Conservation (phyloP, 2,797 vertebrate genomes). For the Typhlichthys subterraneus region DNA sequence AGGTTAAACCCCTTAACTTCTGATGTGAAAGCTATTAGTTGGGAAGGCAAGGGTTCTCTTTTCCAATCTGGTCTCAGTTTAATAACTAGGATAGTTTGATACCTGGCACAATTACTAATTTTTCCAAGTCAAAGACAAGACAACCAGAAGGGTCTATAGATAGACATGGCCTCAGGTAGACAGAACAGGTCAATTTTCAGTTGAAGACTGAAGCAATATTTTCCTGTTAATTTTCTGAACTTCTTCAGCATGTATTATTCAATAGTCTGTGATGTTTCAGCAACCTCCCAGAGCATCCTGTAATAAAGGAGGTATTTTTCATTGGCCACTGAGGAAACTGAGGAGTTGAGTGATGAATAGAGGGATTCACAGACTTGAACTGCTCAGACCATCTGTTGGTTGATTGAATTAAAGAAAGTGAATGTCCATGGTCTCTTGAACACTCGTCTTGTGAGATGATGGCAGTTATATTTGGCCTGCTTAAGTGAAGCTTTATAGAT, state of each 20-base stretch:
- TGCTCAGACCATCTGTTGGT: slow-evolving; percentile 24
- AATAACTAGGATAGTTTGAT: slow-evolving; percentile 42
- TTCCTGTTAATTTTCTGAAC: slow-evolving; percentile 57
- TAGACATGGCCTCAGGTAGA: slow-evolving; percentile 48
- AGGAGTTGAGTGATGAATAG: slow-evolving; percentile 43
- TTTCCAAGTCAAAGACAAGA: slow-evolving; percentile 22
- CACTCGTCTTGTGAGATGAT: slow-evolving; percentile 16
- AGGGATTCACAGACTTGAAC: slow-evolving; percentile 40
- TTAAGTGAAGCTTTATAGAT: slow-evolving; percentile 20
- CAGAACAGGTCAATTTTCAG: slow-evolving; percentile 68
- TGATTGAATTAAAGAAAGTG: slow-evolving; percentile 48
- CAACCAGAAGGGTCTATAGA: slow-evolving; percentile 27
- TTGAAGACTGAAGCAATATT: slow-evolving; percentile 67
- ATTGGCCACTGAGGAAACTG: slow-evolving; percentile 17
- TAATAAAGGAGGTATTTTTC: slow-evolving; percentile 57
- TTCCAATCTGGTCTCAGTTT: slow-evolving; percentile 43
- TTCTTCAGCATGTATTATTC: slow-evolving; percentile 60
- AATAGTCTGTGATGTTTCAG: slow-evolving; percentile 55
- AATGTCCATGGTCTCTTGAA: slow-evolving; percentile 22
- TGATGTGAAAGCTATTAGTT: slow-evolving; percentile 71
- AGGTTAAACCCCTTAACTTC: slow-evolving; percentile 63
- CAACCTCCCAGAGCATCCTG: slow-evolving; percentile 43
- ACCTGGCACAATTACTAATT: slow-evolving; percentile 40
- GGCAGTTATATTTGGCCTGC: slow-evolving; percentile 18
- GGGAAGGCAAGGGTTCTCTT: slow-evolving; percentile 55